These are phyloP conservation scores for Gobiocypris rarus DNA, from an alignment of 2,113 vertebrate species.

Conservation along the genomic window DNA sequence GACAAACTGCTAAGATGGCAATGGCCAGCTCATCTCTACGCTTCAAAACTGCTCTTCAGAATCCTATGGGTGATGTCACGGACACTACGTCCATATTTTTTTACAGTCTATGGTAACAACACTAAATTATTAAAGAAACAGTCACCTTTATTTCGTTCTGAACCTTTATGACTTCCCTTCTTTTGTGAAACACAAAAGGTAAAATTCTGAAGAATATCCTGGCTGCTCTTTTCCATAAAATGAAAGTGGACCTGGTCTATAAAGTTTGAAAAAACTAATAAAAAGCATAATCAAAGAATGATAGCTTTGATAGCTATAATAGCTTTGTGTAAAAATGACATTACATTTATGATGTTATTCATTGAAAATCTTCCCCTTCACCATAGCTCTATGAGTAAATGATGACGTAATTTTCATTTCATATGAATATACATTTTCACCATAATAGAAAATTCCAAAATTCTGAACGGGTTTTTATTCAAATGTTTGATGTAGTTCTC, in stretches of 20 bases:
- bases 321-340: no score
- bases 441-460: not conserved
- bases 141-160: not conserved
- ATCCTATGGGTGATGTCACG: no score
- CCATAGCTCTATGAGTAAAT: not conserved
- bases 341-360: no score
- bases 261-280: not conserved
- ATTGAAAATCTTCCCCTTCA: no score
- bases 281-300: no score
- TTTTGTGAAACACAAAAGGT: not conserved
- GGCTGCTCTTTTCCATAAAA: not conserved
- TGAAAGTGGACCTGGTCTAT: not conserved
- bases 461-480: not conserved
- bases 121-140: not conserved
- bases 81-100: no score
- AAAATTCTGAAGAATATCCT: not conserved
- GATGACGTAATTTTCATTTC: not conserved
- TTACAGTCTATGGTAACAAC: no score
- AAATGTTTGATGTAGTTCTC: not conserved
- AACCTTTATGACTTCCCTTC: not conserved
- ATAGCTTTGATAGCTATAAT: no score
- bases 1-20: no score
- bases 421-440: not conserved
- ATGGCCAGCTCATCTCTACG: no score
- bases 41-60: no score